A percentile compares a stretch with the other conserved stretches of the same genome.
phyloP scores from a whole-genome alignment of 1,140 invertebrate genomes.

The Cryptotermes secundus region DNA sequence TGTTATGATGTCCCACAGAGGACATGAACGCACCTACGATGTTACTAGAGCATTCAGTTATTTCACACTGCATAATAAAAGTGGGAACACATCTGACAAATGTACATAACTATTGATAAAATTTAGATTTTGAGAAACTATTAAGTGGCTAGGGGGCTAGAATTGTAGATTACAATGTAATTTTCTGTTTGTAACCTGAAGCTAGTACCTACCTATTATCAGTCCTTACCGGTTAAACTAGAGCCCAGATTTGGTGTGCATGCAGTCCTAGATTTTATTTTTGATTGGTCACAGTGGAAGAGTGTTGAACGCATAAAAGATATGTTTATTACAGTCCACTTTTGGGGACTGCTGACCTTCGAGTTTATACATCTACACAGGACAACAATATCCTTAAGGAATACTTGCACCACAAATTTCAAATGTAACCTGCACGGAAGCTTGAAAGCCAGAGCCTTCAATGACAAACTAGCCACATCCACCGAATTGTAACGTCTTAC shows the following conservation, averaged over 20 bases:
- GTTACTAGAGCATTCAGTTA: too few species aligned
- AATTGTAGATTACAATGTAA: neutral
- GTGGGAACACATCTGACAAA: too few species aligned
- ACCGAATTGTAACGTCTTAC: slow-evolving; percentile 24
- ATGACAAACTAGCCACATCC: slow-evolving; percentile 36
- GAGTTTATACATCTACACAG: neutral
- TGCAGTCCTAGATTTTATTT: neutral
- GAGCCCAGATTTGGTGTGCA: neutral
- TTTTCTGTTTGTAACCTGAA: slow-evolving; percentile 22
- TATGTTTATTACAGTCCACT: neutral
- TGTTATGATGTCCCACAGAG: too few species aligned
- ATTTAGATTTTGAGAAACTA: neutral
- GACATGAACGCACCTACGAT: too few species aligned
- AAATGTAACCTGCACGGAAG: neutral
- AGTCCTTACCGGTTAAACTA: slow-evolving; percentile 16
- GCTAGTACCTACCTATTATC: neutral
- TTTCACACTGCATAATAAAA: too few species aligned
- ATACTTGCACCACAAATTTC: neutral
- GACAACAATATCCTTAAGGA: neutral
- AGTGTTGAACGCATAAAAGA: neutral
- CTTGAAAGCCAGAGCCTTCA: slow-evolving; percentile 6
- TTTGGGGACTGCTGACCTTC: neutral
- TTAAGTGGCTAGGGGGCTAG: neutral
- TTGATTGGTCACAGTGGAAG: neutral
- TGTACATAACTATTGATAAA: neutral